Conservation (phyloP, 2,797 vertebrate genomes). For the Enteromius paludinosus region DNA sequence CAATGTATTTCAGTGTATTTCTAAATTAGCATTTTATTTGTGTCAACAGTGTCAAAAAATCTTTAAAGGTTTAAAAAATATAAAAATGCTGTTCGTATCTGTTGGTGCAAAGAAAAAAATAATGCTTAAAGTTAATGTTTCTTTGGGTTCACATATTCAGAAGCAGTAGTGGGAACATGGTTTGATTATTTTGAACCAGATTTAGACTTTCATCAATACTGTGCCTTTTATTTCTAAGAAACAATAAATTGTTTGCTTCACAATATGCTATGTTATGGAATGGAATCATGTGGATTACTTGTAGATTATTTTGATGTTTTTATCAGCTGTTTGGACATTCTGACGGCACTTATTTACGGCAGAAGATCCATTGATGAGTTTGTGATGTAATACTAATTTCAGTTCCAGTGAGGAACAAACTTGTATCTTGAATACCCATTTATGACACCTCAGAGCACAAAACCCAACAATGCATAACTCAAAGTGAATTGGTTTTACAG, state of each 20-base stretch:
- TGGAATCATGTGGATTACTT: background rate
- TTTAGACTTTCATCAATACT: too few relatives aligned
- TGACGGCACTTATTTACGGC: background rate
- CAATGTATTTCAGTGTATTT: background rate
- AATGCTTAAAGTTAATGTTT: too few relatives aligned
- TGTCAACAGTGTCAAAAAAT: background rate
- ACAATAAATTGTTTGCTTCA: background rate
- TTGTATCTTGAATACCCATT: background rate
- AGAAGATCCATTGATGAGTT: background rate
- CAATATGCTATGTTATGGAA: background rate
- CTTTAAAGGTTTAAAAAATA: too few relatives aligned
- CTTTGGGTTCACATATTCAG: too few relatives aligned
- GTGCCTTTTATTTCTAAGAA: too few relatives aligned
- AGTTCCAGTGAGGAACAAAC: background rate
- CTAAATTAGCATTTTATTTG: background rate
- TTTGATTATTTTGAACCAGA: background rate
- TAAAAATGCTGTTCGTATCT: too few relatives aligned
- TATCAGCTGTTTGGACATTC: background rate
- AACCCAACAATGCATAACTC: background rate
- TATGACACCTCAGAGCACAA: background rate
- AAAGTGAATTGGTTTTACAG: constrained; percentile 27
- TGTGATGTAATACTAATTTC: background rate
- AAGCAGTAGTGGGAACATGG: background rate
- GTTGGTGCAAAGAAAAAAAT: too few relatives aligned
- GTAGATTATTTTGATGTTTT: background rate